phyloP scores from a whole-genome alignment of 2,888 invertebrate genomes.

The Dorcus parallelipipedus region DNA sequence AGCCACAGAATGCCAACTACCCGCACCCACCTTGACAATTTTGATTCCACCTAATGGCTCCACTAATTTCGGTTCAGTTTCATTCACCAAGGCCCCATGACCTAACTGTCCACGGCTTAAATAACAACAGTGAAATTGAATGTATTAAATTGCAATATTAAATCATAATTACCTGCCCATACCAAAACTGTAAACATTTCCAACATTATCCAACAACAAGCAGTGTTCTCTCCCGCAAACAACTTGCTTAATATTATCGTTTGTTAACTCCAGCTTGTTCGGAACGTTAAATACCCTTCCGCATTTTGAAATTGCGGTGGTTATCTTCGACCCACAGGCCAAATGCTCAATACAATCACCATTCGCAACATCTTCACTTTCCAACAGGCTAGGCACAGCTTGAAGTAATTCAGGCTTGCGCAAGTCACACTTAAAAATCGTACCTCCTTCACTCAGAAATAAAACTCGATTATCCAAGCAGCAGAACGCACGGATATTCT shows the following conservation, averaged over 20 bases:
- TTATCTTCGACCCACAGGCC: slow-evolving; percentile 50
- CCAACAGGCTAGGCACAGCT: slow-evolving; percentile 23
- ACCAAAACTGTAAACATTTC: slow-evolving; percentile 79
- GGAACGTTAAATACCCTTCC: slow-evolving; percentile 64
- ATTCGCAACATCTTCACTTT: slow-evolving; percentile 23
- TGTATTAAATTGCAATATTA: not conserved
- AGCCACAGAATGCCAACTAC: slow-evolving; percentile 85
- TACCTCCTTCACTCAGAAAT: slow-evolving; percentile 31
- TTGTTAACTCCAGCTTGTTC: slow-evolving; percentile 54
- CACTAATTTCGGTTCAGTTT: slow-evolving; percentile 62
- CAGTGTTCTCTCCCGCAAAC: slow-evolving; percentile 81
- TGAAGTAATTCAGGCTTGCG: slow-evolving; percentile 19
- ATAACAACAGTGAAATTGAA: slow-evolving; percentile 23
- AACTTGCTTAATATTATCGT: slow-evolving; percentile 60
- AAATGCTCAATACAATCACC: slow-evolving; percentile 46
- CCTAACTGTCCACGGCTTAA: slow-evolving; percentile 85
- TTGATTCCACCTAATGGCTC: slow-evolving; percentile 74
- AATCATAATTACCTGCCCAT: slow-evolving; percentile 65
- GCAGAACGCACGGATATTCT: slow-evolving; percentile 22
- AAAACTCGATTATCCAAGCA: slow-evolving; percentile 35
- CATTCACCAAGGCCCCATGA: slow-evolving; percentile 64
- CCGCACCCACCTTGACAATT: slow-evolving; percentile 68
- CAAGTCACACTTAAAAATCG: slow-evolving; percentile 32
- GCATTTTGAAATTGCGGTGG: slow-evolving; percentile 47
- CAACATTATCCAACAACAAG: slow-evolving; percentile 64